Percentiles rank a stretch among this genome's conserved stretches.
phyloP scores from a whole-genome alignment of 2,797 vertebrate species.

The Sebastes oblongus region DNA sequence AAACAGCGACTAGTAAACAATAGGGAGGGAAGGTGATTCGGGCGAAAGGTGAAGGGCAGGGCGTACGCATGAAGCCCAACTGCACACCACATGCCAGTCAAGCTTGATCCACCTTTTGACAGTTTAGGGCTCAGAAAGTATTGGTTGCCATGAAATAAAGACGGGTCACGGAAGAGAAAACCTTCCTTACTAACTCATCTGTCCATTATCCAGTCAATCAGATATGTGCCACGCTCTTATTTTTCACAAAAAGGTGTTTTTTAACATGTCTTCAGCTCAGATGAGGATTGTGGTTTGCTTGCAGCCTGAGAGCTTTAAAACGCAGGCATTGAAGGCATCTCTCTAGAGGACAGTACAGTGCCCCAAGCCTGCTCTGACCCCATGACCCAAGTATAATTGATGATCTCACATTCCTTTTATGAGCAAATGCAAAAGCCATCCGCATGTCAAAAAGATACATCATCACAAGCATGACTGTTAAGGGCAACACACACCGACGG shows the following conservation, averaged over 20 bases:
- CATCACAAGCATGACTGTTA: conserved; percentile 9
- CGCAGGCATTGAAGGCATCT: conserved; percentile 18
- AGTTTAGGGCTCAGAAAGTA: conserved; percentile 28
- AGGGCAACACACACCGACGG: conserved; percentile 3
- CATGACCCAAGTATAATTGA: conserved; percentile 55
- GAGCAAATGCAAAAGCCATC: conserved; percentile 29
- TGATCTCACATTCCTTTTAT: conserved; percentile 36
- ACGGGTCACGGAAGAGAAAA: not conserved
- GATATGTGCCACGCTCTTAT: conserved; percentile 9
- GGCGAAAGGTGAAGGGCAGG: conserved; percentile 55
- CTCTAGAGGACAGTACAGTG: conserved; percentile 15
- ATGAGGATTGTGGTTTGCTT: not conserved
- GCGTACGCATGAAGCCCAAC: conserved; percentile 10
- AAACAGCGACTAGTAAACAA: conserved; percentile 76
- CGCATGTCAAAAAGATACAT: conserved; percentile 28
- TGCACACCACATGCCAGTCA: not conserved
- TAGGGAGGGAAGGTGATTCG: conserved; percentile 39
- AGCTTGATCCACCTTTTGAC: conserved; percentile 12
- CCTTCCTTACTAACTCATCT: not conserved
- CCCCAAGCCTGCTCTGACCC: conserved; percentile 50
- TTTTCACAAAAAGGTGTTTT: conserved; percentile 7
- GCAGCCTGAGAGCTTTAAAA: conserved; percentile 29
- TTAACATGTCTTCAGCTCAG: conserved; percentile 3
- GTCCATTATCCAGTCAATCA: conserved; percentile 6
- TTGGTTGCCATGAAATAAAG: conserved; percentile 20